Conservation (phyloP, 2,113 vertebrate genomes). For the Otus sunia region DNA sequence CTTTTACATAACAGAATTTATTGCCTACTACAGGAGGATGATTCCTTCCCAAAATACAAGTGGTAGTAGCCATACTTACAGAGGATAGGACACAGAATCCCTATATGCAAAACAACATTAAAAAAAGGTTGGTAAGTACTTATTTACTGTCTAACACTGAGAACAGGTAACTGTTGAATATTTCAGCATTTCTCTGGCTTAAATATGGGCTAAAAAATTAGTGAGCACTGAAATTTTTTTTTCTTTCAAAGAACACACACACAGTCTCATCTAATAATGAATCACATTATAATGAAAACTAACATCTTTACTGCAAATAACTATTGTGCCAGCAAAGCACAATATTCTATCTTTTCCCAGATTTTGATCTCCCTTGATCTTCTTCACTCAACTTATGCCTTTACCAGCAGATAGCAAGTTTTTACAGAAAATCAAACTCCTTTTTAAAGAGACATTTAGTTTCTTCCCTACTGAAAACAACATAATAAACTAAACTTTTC, state of each 20-base stretch:
- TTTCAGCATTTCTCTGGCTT: not conserved
- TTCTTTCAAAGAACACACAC: not conserved
- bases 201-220: not conserved
- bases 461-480: not conserved
- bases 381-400: not conserved
- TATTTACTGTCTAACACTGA: not conserved
- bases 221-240: not conserved
- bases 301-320: not conserved
- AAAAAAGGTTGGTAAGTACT: not conserved
- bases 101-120: not conserved
- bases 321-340: not conserved
- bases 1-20: not conserved
- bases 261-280: not conserved
- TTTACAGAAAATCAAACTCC: not conserved
- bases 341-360: not conserved
- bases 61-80: not conserved
- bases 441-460: not conserved
- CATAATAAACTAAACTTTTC: not conserved
- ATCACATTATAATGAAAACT: not conserved
- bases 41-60: not conserved
- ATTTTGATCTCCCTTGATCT: not conserved
- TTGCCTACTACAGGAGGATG: not conserved
- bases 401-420: not conserved
- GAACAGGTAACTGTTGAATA: not conserved
- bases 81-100: not conserved